Percentiles rank a stretch among this genome's conserved stretches.
Conservation (phyloP, 2,888 invertebrate genomes). For the Macrophya alboannulata region DNA sequence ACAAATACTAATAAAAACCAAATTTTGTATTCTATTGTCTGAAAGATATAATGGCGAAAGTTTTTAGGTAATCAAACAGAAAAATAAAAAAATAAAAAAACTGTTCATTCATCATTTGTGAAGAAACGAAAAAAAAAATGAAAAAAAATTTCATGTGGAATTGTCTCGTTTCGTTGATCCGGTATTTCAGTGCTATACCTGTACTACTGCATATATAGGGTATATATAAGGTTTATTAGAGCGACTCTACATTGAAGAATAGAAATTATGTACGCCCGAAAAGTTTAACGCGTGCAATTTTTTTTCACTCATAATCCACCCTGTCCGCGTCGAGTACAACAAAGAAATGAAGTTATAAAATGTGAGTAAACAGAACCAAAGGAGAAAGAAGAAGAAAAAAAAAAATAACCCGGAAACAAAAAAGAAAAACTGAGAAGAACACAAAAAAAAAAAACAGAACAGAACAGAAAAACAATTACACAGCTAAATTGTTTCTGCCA, state of each 20-base stretch:
- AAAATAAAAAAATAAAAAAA: background rate
- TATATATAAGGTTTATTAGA: background rate
- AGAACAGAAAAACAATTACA: background rate
- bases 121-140: no score
- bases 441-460: background rate
- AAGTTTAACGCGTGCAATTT: background rate
- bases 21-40: background rate
- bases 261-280: background rate
- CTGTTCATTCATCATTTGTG: background rate
- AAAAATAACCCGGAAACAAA: background rate
- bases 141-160: no score
- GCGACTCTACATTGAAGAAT: background rate
- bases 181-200: background rate
- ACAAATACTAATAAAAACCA: background rate
- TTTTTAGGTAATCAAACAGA: background rate
- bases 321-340: background rate
- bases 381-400: background rate
- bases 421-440: background rate
- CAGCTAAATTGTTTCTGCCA: background rate
- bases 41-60: background rate
- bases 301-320: background rate
- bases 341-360: constrained; percentile 1
- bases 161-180: background rate
- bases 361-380: constrained; percentile 16
- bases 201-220: background rate